These are phyloP conservation scores for Tubiluchus corallicola DNA, from an alignment of 2,888 invertebrate genomes.

Conservation along the genomic window DNA sequence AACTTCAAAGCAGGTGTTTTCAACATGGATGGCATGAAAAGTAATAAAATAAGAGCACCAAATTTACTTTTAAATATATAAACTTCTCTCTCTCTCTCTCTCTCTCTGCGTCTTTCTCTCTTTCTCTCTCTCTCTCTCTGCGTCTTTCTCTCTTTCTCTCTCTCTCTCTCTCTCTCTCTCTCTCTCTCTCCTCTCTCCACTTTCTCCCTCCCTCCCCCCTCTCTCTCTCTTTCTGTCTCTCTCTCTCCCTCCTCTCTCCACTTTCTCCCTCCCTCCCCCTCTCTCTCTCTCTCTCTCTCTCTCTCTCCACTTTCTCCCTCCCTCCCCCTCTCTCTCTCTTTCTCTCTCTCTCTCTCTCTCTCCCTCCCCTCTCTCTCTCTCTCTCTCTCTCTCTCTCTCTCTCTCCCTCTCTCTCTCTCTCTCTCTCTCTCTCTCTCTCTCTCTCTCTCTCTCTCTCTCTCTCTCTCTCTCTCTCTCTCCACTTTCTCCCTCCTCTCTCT, in stretches of 20 bases:
- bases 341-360: not conserved
- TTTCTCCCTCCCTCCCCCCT: conserved; percentile 1
- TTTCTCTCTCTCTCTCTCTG: conserved; percentile 1
- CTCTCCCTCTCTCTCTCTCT: no score
- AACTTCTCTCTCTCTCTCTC: no score
- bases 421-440: not conserved
- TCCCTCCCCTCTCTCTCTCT: not conserved
- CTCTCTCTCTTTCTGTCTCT: not conserved
- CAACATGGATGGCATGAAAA: no score
- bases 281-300: no score
- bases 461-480: not conserved
- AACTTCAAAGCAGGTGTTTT: no score
- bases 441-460: conserved; percentile 3
- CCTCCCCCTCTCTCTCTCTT: conserved; percentile 1
- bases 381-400: no score
- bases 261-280: not conserved
- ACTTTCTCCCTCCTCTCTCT: not conserved
- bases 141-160: not conserved
- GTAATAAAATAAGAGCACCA: no score
- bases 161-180: no score
- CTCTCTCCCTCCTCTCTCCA: not conserved
- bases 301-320: no score
- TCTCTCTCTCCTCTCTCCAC: no score
- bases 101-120: no score
- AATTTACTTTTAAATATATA: no score